phyloP scores from a whole-genome alignment of 1,140 invertebrate genomes.

The Aphaenogaster rudis region DNA sequence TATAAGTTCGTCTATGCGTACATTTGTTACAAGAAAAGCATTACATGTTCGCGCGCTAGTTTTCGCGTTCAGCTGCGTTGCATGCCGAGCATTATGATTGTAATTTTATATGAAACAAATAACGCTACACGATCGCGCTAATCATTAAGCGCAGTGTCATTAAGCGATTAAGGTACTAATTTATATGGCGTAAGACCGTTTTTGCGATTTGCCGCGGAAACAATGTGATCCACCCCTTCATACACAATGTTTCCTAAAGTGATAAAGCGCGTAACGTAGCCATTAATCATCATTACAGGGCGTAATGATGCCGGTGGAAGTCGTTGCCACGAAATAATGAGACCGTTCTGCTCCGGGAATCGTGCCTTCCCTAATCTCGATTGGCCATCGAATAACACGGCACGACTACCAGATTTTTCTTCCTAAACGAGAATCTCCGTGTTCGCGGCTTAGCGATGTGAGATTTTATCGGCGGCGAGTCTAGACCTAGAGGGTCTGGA shows the following conservation, averaged over 20 bases:
- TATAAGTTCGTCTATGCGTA: not conserved
- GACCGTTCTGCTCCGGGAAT: constrained; percentile 68
- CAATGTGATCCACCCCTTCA: not conserved
- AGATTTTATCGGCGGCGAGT: constrained; percentile 64
- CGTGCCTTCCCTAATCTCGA: constrained; percentile 71
- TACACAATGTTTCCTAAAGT: constrained; percentile 29
- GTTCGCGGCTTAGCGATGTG: not conserved
- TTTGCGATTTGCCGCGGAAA: constrained; percentile 31
- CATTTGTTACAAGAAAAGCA: not conserved
- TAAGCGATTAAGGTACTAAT: constrained; percentile 33
- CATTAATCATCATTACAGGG: constrained; percentile 73
- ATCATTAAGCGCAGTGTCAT: not conserved
- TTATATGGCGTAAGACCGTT: constrained; percentile 6
- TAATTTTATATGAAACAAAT: not conserved
- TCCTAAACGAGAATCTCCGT: constrained; percentile 53
- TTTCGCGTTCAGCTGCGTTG: not conserved
- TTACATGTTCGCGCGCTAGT: not conserved
- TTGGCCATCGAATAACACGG: constrained; percentile 72
- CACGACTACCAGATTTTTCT: constrained; percentile 65
- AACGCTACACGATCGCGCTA: not conserved
- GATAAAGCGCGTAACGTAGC: constrained; percentile 45
- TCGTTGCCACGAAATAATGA: constrained; percentile 72
- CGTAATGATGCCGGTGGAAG: constrained; percentile 56
- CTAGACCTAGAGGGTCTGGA: not conserved
- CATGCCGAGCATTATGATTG: not conserved